These are phyloP conservation scores for Aelia acuminata DNA, from an alignment of 2,888 invertebrate species.

Conservation along the genomic window DNA sequence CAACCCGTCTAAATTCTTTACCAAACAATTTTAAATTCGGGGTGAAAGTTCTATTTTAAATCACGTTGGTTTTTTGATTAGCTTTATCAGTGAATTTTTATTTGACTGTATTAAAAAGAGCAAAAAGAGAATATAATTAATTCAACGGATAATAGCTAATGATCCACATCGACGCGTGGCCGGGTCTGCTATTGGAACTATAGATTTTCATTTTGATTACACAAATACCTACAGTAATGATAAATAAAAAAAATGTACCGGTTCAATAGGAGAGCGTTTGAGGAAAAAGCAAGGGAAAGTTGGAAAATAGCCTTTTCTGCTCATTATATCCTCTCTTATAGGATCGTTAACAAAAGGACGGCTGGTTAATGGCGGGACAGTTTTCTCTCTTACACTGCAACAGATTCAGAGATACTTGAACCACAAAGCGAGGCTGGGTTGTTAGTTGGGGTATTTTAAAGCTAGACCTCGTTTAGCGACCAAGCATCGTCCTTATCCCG, in stretches of 20 bases:
- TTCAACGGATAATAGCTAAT: too few relatives aligned
- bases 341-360: not conserved
- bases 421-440: not conserved
- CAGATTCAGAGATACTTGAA: not conserved
- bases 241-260: not conserved
- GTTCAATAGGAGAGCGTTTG: conserved; percentile 3
- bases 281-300: conserved; percentile 17
- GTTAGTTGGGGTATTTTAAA: not conserved
- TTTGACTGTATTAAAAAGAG: too few relatives aligned
- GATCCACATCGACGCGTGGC: too few relatives aligned
- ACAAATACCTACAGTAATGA: not conserved
- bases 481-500: not conserved
- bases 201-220: not conserved
- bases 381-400: not conserved
- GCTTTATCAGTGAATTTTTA: too few relatives aligned
- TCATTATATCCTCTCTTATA: conserved; percentile 6
- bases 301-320: conserved; percentile 10
- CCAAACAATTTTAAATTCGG: too few relatives aligned
- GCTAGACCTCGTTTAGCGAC: not conserved
- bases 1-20: too few relatives aligned
- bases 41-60: too few relatives aligned
- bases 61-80: too few relatives aligned
- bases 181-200: too few relatives aligned
- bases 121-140: too few relatives aligned
- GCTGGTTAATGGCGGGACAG: not conserved